Base-by-base conservation (phyloP, 2,113 vertebrate species). In the Rhynchopsitta pachyrhyncha region DNA sequence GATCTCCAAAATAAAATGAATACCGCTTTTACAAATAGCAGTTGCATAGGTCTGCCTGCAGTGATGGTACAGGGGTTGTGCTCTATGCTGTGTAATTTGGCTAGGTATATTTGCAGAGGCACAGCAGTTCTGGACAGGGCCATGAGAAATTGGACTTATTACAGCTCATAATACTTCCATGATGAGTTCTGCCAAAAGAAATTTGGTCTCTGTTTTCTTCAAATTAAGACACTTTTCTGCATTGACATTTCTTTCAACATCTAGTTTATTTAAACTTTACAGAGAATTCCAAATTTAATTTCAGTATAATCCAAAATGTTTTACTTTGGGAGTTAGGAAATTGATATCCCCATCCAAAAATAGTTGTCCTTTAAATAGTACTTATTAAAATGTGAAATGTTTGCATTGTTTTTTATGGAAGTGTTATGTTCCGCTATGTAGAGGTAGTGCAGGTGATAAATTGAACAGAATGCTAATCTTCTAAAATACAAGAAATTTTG, bases 1-100 rank as follows among this genome's bases (percentile, higher is more conserved):
- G 84, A 25, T 74, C 27, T 39, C 33, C 22, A 16, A 75, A 74
- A 47, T 31, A 4, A 28, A 24, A n/a, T 16, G 5, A 68, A 53
- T 55, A 28, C 2, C 1, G 0, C 6, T 33, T 64, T 46, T 27
- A 35, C 7, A 16, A 82, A 5, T 1, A 80, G 28, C n/a, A 37
- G 6, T 29, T 71, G 46, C 16, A 18, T 25, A 59, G 25, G 57
- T 63, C 14, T 31, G 17, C 42, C 55, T 20, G 44, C 77, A 46
- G 31, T 5, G 28, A 3, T 25, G 37, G 35, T 13, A 1, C 6
- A 24, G 50, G 20, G 10, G 7, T 49, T 82, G 31, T 84, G 28
- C 50, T 62, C 9, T 9, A 1, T 28, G 28, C 9, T 31, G 31
- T 31, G 17, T 7, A 2, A 3, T 67, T 63, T 71, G 71, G 12